These are phyloP conservation scores for Pachymerium ferrugineum DNA, from an alignment of 2,888 invertebrate genomes.

Conservation along the genomic window DNA sequence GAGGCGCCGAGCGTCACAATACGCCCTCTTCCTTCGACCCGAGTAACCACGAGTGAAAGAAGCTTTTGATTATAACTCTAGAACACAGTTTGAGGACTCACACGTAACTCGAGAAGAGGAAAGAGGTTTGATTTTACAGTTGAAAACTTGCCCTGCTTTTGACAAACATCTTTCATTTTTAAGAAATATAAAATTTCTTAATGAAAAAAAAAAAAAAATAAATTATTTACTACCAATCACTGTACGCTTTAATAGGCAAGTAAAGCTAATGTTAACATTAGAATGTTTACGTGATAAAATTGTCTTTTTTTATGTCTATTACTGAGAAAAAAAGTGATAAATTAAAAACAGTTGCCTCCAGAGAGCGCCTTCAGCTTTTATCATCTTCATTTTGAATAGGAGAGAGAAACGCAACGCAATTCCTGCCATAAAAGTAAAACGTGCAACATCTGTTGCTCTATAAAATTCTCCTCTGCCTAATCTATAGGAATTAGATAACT, in stretches of 20 bases:
- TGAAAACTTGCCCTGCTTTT: neutral
- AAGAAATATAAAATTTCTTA: neutral
- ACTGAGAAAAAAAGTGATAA: neutral
- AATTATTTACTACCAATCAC: neutral
- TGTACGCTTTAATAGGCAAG: neutral
- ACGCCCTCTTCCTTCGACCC: neutral
- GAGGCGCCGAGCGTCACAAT: slow-evolving; percentile 8
- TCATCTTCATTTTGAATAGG: slow-evolving; percentile 13
- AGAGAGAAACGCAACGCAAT: neutral
- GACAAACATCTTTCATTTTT: neutral
- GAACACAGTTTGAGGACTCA: neutral
- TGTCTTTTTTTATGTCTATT: neutral
- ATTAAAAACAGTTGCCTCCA: neutral
- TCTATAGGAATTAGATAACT: slow-evolving; percentile 7
- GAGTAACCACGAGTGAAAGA: neutral
- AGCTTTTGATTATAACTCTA: neutral
- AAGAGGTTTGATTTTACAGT: neutral
- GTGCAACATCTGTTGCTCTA: slow-evolving; percentile 13
- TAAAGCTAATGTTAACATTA: neutral
- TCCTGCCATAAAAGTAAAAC: slow-evolving; percentile 3
- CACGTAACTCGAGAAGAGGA: neutral
- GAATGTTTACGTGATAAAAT: neutral
- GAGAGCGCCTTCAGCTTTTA: neutral
- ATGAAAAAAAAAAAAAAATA: neutral
- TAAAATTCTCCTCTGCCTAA: neutral